Evolutionary conservation across 2,888 invertebrate species (phyloP).

Genomic region (Nasonovia ribisnigri): DNA sequence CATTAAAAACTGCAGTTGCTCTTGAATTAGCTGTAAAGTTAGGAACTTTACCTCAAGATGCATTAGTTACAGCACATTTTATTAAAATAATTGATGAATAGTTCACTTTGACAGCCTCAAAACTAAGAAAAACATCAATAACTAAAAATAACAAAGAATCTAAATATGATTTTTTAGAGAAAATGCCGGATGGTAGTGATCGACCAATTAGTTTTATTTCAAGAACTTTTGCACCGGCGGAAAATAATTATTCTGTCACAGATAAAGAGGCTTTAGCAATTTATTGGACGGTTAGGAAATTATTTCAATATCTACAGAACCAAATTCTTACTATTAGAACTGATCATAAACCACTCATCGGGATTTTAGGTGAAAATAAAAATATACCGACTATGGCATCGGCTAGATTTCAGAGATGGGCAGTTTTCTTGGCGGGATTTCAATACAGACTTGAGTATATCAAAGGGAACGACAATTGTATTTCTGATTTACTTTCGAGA

Average conservation of each 20-base stretch:
- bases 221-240: slow-evolving; percentile 68
- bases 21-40: not conserved
- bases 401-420: slow-evolving; percentile 69
- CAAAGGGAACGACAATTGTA: slow-evolving; percentile 59
- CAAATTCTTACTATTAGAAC: slow-evolving; percentile 68
- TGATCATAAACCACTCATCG: slow-evolving; percentile 69
- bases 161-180: no score
- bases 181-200: slow-evolving; percentile 66
- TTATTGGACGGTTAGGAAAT: slow-evolving; percentile 69
- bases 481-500: not conserved
- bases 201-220: slow-evolving; percentile 69
- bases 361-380: slow-evolving; percentile 69
- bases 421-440: slow-evolving; percentile 66
- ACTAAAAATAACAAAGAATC: slow-evolving; percentile 33
- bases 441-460: slow-evolving; percentile 67
- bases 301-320: slow-evolving; percentile 69
- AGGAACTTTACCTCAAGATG: slow-evolving; percentile 29
- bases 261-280: slow-evolving; percentile 70
- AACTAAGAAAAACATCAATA: slow-evolving; percentile 46
- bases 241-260: slow-evolving; percentile 69
- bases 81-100: slow-evolving; percentile 42
- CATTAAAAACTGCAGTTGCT: no score
- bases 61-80: slow-evolving; percentile 41
- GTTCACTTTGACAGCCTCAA: slow-evolving; percentile 37
- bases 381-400: slow-evolving; percentile 69